Conservation (phyloP, 2,888 invertebrate genomes). For the Sipha maydis region DNA sequence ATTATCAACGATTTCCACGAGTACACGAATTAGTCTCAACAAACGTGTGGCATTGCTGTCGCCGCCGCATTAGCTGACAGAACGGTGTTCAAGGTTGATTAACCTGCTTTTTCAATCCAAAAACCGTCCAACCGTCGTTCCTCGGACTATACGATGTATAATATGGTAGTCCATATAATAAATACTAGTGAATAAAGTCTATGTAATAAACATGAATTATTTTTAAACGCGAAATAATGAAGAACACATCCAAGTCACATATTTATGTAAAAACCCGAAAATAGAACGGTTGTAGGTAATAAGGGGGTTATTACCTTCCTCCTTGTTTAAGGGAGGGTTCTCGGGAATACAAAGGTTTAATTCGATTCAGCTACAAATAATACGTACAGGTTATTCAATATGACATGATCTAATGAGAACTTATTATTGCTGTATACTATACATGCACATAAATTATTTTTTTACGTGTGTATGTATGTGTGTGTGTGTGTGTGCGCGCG, state of each 20-base stretch:
- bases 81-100: slow-evolving; percentile 10
- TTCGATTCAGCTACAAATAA: not conserved
- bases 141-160: not conserved
- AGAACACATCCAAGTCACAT: not conserved
- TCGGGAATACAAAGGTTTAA: too few relatives aligned
- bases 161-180: not conserved
- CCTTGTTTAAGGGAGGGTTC: too few relatives aligned
- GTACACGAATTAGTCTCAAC: slow-evolving; percentile 12
- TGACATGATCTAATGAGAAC: not conserved
- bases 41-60: slow-evolving; percentile 3
- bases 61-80: not conserved
- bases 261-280: too few relatives aligned
- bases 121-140: not conserved
- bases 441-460: not conserved
- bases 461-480: not conserved
- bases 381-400: not conserved
- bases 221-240: not conserved
- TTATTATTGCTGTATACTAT: too few relatives aligned
- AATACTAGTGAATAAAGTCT: not conserved
- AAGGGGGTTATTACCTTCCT: too few relatives aligned
- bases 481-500: too few relatives aligned
- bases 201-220: not conserved
- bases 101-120: slow-evolving; percentile 50
- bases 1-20: not conserved
- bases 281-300: too few relatives aligned